Evolutionary conservation across 1,140 invertebrate genomes (phyloP), one percentile per base, ranked within the genome.

Genomic region (Drosophila santomea): DNA sequence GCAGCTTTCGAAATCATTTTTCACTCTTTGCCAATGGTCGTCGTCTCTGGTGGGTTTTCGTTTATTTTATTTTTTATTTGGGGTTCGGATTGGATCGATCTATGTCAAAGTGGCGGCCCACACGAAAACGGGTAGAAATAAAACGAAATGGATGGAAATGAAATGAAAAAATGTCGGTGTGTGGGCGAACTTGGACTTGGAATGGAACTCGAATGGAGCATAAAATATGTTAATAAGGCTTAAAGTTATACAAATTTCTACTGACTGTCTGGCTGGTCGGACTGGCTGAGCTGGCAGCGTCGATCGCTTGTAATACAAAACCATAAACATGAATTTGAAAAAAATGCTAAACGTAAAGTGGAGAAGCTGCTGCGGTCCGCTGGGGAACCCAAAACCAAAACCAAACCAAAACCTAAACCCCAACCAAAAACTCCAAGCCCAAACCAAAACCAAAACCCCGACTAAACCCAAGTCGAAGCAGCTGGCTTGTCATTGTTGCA

Each of bases 191-290:
- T 74, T 74, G 68, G 72, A 73, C 69, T 55, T 74, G 59, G 71
- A 51, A 51, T 63, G 72, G 44, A 74, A 57, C 72, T 76, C 73
- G 73, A 44, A 48, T 64, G 61, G 63, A 69, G 76, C 83, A 89
- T 89, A 89, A 88, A 90, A 88, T 88, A 88, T 88, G 83, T 88
- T 88, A 88, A 88, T 88, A 88, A 89, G 83, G 72, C 83, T 89
- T 89, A 84, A 84, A 90, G 73, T 80, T 84, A 89, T 84, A 88
- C 75, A 79, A 74, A 88, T 57, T 56, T 74, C 38, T 36, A 44
- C 59, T 52, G 39, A 44, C 59, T 52, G 39, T 32, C 60, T 50
- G 38, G 36, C 14, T 32, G 38, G 45, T 38, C 23, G 41, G 20
- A 20, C 5, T 23, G 39, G 10, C 48, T 52, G 38, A 17, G 38